These are phyloP conservation scores for Ptychodera flava DNA, from an alignment of 35 echinoderm and acorn worm species.

Conservation along the genomic window DNA sequence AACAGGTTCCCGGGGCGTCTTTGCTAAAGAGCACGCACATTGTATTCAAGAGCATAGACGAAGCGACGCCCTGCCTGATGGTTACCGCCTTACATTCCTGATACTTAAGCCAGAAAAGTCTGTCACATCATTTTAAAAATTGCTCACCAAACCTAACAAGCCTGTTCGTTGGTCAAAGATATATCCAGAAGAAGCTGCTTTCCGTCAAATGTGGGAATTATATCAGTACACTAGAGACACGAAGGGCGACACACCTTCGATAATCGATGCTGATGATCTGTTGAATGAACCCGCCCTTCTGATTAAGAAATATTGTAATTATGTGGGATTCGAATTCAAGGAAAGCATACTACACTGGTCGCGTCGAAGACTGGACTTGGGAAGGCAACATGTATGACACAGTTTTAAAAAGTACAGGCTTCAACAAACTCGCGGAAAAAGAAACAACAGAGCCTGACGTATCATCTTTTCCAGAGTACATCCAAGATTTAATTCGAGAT, in stretches of 20 bases:
- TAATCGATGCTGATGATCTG: constrained; percentile 65
- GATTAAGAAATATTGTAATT: constrained; percentile 45
- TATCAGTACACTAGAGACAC: constrained; percentile 8
- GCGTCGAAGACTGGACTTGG: no score
- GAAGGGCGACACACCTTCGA: constrained; percentile 28
- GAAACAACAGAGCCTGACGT: no score
- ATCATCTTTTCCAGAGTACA: no score
- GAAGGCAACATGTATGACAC: no score
- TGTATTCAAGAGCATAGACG: no score
- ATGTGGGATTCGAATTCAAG: constrained; percentile 35
- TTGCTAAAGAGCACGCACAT: no score
- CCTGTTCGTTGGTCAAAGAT: background rate
- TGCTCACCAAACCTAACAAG: no score
- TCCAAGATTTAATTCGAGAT: no score
- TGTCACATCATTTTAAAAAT: constrained; percentile 4
- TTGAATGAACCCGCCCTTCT: constrained; percentile 30
- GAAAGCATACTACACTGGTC: constrained; percentile 51
- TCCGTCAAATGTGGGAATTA: background rate
- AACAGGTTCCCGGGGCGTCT: no score
- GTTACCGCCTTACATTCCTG: constrained; percentile 28
- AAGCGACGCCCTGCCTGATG: constrained; percentile 12
- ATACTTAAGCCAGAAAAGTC: constrained; percentile 22
- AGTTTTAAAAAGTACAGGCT: no score
- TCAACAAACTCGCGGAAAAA: no score
- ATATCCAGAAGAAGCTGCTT: background rate